Base-by-base conservation (phyloP, 2,113 vertebrate genomes). In the Nanorana parkeri region DNA sequence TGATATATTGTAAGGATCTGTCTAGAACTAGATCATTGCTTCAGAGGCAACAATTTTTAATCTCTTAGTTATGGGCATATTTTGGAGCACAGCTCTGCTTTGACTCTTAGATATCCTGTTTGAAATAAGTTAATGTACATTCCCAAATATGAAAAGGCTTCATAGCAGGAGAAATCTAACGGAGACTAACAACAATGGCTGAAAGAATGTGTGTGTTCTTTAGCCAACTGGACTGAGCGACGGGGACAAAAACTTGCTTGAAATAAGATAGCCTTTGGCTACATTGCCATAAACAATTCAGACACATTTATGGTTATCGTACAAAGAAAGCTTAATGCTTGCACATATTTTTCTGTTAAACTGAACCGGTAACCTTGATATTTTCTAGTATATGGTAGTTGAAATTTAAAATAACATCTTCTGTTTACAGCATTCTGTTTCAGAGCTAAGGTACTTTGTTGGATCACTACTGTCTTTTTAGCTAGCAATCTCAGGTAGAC, bases 161-260 rank as follows among this genome's bases (percentile, higher is more conserved):
- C 20, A 60, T 29, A 8, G 26, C 28, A 74, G 54, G 16, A 21
- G 23, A 74, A 32, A 55, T 74, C 58, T 74, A 74, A 15, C 54
- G 58, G 54, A 60, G 26, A 60, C 55, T 2, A n/a, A 74, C 71
- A 73, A 72, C 68, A 73, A 74, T 74, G 28, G 71, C 5, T 58
- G 17, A 32, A 36, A 74, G 54, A 74, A 74, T 74, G 26, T 15
- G 1, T 74, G 54, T 74, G 71, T 74, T 74, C 71, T 60, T 36
- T 20, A 74, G 71, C 71, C 71, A 74, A 60, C 36, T 23, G 71
- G 26, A 21, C 16, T 5, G 23, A 71, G 21, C 47, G 51, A 8
- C 54, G 29, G 19, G 54, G 58, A 32, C 54, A 60, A 58, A 73
- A 60, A 21, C 28, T 16, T 36, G 24, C 54, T 60, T 36, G 54